Evolutionary conservation across 2,888 invertebrate species (phyloP).

Genomic region (Eilema depressum): DNA sequence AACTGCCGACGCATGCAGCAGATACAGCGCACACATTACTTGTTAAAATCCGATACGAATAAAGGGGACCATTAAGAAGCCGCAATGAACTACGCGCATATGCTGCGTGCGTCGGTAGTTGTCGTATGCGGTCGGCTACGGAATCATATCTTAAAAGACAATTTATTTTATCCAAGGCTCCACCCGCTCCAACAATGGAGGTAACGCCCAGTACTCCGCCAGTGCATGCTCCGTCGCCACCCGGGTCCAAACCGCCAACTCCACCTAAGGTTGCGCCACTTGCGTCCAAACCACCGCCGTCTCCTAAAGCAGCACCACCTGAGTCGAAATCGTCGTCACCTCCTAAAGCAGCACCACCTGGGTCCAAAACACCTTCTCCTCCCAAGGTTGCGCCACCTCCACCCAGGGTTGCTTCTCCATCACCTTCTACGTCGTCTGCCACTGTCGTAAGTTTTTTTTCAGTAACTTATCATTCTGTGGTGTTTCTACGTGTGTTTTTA

Average conservation of each 20-base stretch:
- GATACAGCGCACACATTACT: too few relatives aligned
- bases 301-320: conserved; percentile 44
- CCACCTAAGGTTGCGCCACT: conserved; percentile 51
- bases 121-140: too few relatives aligned
- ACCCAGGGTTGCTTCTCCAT: conserved; percentile 56
- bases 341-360: conserved; percentile 13
- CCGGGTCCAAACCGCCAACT: conserved; percentile 53
- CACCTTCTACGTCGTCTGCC: conserved; percentile 55
- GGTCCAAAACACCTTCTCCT: too few relatives aligned
- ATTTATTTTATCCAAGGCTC: conserved; percentile 50
- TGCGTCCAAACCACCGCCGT: conserved; percentile 23
- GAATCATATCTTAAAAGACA: too few relatives aligned
- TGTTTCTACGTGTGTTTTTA: too few relatives aligned
- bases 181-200: conserved; percentile 71
- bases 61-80: too few relatives aligned
- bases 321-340: conserved; percentile 42
- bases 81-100: too few relatives aligned
- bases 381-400: conserved; percentile 49
- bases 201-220: conserved; percentile 77
- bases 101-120: too few relatives aligned
- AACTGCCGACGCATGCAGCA: too few relatives aligned
- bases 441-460: conserved; percentile 27
- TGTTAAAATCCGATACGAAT: too few relatives aligned
- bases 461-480: background rate
- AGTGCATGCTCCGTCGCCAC: conserved; percentile 38